phyloP scores from a whole-genome alignment of 2,113 vertebrate genomes.

The Brienomyrus longianalis region DNA sequence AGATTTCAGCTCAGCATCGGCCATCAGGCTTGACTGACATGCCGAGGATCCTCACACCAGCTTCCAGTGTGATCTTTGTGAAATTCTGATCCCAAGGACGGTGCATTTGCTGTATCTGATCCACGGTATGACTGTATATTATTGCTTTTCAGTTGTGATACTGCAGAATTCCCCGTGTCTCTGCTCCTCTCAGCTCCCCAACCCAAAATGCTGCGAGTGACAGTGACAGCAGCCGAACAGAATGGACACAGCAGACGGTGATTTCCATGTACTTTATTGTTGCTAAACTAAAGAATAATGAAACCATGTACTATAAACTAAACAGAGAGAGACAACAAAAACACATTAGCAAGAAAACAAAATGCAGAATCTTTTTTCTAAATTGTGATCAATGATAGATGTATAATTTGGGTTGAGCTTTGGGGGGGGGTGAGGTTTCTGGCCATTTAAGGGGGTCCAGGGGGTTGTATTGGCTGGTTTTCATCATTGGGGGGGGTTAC shows the following conservation, averaged over 20 bases:
- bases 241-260: neutral
- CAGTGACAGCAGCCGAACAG: neutral
- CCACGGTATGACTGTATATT: neutral
- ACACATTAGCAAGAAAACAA: neutral
- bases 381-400: neutral
- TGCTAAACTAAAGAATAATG: constrained; percentile 20
- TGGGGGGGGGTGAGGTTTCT: neutral
- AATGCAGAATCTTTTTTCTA: neutral
- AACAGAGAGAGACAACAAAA: neutral
- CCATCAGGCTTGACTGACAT: neutral
- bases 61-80: neutral
- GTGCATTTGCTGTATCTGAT: neutral
- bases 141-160: neutral
- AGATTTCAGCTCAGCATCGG: neutral
- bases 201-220: neutral
- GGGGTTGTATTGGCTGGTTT: too few species aligned
- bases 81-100: neutral
- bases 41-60: neutral
- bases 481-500: too few species aligned
- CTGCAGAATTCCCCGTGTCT: neutral
- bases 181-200: neutral
- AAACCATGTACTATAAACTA: neutral
- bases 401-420: neutral
- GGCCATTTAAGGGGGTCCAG: neutral
- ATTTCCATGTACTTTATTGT: constrained; percentile 14